These are phyloP conservation scores for Colaptes auratus DNA, from an alignment of 2,113 vertebrate genomes.

Conservation along the genomic window DNA sequence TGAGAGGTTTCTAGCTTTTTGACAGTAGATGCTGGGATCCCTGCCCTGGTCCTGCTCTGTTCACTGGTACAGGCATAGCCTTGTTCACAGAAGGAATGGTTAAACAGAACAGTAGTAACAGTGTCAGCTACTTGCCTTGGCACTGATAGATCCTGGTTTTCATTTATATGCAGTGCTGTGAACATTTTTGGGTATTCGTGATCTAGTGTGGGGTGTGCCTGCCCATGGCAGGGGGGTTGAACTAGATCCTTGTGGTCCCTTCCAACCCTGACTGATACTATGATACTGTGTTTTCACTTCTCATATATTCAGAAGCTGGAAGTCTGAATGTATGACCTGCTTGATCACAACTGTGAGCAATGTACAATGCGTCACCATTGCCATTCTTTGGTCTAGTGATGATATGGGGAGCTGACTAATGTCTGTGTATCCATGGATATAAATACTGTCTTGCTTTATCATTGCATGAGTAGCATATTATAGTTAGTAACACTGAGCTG, in stretches of 20 bases:
- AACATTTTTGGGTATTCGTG: neutral
- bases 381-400: neutral
- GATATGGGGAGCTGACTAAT: neutral
- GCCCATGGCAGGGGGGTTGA: too few species aligned
- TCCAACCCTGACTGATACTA: too few species aligned
- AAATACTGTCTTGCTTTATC: neutral
- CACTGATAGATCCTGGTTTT: neutral
- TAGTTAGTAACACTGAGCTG: neutral
- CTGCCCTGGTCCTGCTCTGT: neutral
- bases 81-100: neutral
- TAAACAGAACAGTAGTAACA: neutral
- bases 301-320: neutral
- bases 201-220: too few species aligned
- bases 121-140: neutral
- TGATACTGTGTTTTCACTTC: neutral
- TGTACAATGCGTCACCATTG: neutral
- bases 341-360: neutral
- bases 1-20: neutral
- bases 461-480: neutral
- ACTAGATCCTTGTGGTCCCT: too few species aligned
- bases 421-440: neutral
- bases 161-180: neutral
- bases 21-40: neutral
- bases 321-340: neutral
- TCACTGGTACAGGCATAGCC: neutral